Base-by-base conservation (phyloP, 1,140 invertebrate species). In the Nautilus pompilius region DNA sequence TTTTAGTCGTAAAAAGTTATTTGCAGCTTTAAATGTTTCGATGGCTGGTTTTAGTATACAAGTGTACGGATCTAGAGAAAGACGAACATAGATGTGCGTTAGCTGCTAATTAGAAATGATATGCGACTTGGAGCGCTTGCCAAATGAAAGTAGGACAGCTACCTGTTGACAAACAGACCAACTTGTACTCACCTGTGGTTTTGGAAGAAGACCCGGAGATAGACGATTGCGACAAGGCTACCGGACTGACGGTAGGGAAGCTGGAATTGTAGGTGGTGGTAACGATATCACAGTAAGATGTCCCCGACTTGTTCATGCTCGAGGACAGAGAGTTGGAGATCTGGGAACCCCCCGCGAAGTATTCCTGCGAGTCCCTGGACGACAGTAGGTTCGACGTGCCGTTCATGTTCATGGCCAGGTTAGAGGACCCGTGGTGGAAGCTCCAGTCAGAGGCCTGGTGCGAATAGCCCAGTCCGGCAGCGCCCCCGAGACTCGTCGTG, bases 391-490 rank as follows among this genome's bases (percentile, higher is more conserved):
- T 60, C n/a, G 60, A 58, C 20, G 36, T 17, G 8, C 60, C 58
- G 32, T 56, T 60, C 58, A 60, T 41, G 32, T 56, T 60, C 63
- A 60, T 60, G 13, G 48, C 58, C 22, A 60, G 34, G 26, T 58
- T 58, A 15, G 65, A 48, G 5, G 53, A 41, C 15, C 58, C 45
- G 10, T 32, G 41, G 13, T 53, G 22, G 17, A 64, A 63, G 10
- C 34, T 36, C 66, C 66, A 68, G 30, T 68, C 66, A 33, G 54
- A 53, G n/a, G 60, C 26, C 46, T 68, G 66, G 36, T 30, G 41
- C 1, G 65, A 57, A 62, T 68, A 68, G 10, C 24, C 59, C 22
- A 68, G 57, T 3, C 66, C 55, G n/a, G n/a, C n/a, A 33, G 29
- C 48, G 6, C 58, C 33, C n/a, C 56, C 55, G 20, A 65, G 54